Evolutionary conservation across 2,113 vertebrate species (phyloP).

Genomic region (Anthoscopus minutus): DNA sequence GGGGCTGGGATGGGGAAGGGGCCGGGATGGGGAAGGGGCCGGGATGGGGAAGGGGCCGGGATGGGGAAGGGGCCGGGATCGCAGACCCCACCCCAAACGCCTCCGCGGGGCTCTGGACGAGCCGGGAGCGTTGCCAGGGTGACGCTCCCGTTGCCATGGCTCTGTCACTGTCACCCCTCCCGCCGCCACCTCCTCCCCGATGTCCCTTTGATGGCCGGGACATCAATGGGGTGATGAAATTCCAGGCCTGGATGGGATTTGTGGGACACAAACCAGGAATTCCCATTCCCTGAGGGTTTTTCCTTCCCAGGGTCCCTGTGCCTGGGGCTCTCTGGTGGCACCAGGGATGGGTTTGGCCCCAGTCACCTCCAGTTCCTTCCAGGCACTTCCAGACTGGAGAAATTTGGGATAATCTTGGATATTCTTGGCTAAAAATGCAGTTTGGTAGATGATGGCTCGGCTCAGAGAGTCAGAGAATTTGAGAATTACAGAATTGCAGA

Average conservation of each 20-base stretch:
- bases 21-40: not conserved
- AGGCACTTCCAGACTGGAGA: not conserved
- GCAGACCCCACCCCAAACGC: rapidly evolving
- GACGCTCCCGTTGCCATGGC: not conserved
- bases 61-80: not conserved
- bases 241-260: not conserved
- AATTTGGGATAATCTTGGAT: not conserved
- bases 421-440: not conserved
- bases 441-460: not conserved
- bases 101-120: too few species aligned
- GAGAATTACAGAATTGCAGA: not conserved
- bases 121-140: not conserved
- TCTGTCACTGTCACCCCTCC: not conserved
- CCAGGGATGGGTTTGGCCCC: not conserved
- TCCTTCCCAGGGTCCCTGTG: not conserved
- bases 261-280: not conserved
- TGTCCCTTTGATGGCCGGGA: not conserved
- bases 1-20: rapidly evolving
- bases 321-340: not conserved
- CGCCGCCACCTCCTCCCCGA: not conserved
- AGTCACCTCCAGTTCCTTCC: not conserved
- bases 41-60: not conserved
- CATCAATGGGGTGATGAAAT: not conserved
- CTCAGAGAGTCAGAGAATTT: not conserved
- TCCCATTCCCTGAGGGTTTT: not conserved